Percentiles rank a stretch among this genome's conserved stretches.
phyloP scores from a whole-genome alignment of 2,113 vertebrate genomes.

The Hyaena hyaena region DNA sequence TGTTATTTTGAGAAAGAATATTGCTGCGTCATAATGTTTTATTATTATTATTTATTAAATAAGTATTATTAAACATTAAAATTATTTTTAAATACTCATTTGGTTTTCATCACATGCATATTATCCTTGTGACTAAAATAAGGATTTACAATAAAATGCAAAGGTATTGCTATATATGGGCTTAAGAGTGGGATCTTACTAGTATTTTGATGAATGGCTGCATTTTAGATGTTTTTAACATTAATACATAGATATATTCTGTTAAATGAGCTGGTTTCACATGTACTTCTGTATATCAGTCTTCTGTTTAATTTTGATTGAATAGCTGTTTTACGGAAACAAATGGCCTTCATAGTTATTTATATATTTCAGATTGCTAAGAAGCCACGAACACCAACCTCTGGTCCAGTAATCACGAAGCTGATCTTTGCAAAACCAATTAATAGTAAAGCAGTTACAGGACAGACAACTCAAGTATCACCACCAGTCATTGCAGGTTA shows the following conservation, averaged over 20 bases:
- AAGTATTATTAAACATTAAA: neutral
- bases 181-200: slow-evolving; percentile 39
- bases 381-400: slow-evolving; percentile 94
- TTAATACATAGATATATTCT: slow-evolving; percentile 41
- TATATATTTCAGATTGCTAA: slow-evolving; percentile 94
- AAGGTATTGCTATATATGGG: slow-evolving; percentile 22
- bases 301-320: slow-evolving; percentile 55
- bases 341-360: slow-evolving; percentile 75
- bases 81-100: slow-evolving; percentile 34
- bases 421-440: slow-evolving; percentile 97
- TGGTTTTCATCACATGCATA: slow-evolving; percentile 47
- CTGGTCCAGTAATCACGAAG: slow-evolving; percentile 96
- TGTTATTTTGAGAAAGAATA: slow-evolving; percentile 47
- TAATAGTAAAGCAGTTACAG: slow-evolving; percentile 95
- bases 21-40: slow-evolving; percentile 44
- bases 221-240: slow-evolving; percentile 54
- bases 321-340: slow-evolving; percentile 58
- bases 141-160: slow-evolving; percentile 31
- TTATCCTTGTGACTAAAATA: slow-evolving; percentile 19
- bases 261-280: slow-evolving; percentile 52
- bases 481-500: slow-evolving; percentile 94
- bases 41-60: slow-evolving; percentile 30
- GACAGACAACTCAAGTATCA: slow-evolving; percentile 92
- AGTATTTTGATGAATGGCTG: slow-evolving; percentile 50
- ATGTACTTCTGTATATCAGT: neutral